Evolutionary conservation across 2,113 vertebrate genomes (phyloP).

Genomic region (Cariama cristata): DNA sequence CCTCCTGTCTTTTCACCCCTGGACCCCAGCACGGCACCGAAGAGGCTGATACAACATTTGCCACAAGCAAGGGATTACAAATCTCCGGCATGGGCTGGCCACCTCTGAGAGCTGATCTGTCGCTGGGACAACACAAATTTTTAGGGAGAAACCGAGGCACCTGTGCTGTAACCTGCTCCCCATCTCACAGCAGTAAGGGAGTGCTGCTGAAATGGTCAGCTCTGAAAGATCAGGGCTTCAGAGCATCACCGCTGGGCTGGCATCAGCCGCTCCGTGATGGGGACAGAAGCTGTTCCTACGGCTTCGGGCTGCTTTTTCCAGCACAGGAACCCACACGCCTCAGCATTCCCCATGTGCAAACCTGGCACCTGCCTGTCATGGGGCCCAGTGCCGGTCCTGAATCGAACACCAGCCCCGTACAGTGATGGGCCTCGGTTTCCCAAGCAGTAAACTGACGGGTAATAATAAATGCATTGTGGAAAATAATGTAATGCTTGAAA

Average conservation of each 20-base stretch:
- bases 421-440: not conserved
- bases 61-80: not conserved
- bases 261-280: not conserved
- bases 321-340: fast-evolving
- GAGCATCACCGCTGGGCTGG: not conserved
- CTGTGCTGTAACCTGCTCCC: not conserved
- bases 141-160: not conserved
- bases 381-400: not conserved
- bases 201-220: not conserved
- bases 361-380: not conserved
- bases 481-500: not conserved
- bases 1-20: not conserved
- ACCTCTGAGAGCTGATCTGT: not conserved
- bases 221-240: not conserved
- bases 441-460: not conserved
- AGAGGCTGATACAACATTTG: not conserved
- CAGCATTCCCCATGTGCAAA: not conserved
- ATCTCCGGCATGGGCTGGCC: not conserved
- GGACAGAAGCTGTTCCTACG: not conserved
- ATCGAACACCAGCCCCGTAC: not conserved
- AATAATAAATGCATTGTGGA: not conserved
- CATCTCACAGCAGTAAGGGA: not conserved
- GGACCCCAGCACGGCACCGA: not conserved
- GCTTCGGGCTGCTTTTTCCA: not conserved
- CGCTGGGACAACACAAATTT: not conserved